Percentiles rank a stretch among this genome's conserved stretches.
Evolutionary conservation across 2,888 invertebrate genomes (phyloP).

Genomic region (Limnephilus rhombicus): DNA sequence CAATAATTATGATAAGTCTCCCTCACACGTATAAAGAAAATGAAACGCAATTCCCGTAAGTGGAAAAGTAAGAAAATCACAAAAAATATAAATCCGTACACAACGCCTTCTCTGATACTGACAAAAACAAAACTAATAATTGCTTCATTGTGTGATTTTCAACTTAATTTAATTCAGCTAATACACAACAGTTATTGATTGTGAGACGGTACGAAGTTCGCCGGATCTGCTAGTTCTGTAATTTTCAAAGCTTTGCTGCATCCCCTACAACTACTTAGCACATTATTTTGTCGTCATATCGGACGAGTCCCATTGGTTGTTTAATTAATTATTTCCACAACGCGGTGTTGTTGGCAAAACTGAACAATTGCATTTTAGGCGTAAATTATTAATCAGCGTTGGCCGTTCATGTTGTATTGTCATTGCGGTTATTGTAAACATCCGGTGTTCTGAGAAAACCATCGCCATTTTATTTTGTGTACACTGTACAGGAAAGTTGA

Average conservation of each 20-base stretch:
- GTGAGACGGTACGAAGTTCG: too few relatives aligned
- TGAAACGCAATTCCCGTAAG: too few relatives aligned
- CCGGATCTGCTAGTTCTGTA: too few relatives aligned
- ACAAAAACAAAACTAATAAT: too few relatives aligned
- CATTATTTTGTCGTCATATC: neutral
- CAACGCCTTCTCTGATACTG: too few relatives aligned
- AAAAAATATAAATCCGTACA: too few relatives aligned
- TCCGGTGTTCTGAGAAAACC: neutral
- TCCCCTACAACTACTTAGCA: neutral
- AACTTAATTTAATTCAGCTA: too few relatives aligned
- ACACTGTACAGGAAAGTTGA: neutral
- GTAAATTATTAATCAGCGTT: neutral
- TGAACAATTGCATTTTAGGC: neutral
- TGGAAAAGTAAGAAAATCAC: too few relatives aligned
- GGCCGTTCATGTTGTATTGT: neutral
- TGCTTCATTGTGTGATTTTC: too few relatives aligned
- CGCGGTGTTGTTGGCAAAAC: neutral
- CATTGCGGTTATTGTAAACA: neutral
- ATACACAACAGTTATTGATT: too few relatives aligned
- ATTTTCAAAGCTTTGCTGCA: neutral
- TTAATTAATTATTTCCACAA: neutral
- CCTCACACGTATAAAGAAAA: too few relatives aligned
- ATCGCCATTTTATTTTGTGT: neutral
- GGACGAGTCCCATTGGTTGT: neutral
- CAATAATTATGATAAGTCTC: too few relatives aligned